Evolutionary conservation across 2,113 vertebrate genomes (phyloP).

Genomic region (Dendrocopos noguchii): DNA sequence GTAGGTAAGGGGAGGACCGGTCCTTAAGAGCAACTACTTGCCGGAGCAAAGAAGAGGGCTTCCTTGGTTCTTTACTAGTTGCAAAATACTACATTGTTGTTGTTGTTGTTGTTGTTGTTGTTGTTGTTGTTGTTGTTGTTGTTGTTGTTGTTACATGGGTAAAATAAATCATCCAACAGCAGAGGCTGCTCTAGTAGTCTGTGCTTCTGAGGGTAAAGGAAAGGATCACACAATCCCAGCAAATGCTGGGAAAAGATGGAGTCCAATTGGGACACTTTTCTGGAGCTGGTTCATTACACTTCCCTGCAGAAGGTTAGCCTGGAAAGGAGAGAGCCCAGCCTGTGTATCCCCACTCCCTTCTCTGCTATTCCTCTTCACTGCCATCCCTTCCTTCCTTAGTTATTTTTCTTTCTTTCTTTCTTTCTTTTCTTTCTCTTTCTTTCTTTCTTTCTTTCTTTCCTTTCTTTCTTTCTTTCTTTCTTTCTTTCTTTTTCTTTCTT

Average conservation of each 20-base stretch:
- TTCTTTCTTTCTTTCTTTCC: too few relatives aligned
- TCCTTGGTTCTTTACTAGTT: background rate
- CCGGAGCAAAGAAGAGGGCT: background rate
- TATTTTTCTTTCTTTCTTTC: conserved; percentile 13
- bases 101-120: too few relatives aligned
- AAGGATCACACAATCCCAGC: conserved; percentile 9
- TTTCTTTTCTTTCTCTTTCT: too few relatives aligned
- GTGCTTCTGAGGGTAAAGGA: conserved; percentile 11
- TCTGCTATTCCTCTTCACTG: background rate
- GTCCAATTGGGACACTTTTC: background rate
- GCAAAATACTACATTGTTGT: background rate
- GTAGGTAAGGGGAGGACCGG: too few relatives aligned
- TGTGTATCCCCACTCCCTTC: background rate
- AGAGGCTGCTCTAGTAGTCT: conserved; percentile 9
- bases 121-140: too few relatives aligned
- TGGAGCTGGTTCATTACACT: background rate
- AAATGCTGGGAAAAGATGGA: conserved; percentile 13
- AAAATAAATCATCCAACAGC: conserved; percentile 16
- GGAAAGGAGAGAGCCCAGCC: background rate
- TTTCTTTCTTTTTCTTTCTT: too few relatives aligned
- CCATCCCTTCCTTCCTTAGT: background rate
- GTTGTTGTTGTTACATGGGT: background rate
- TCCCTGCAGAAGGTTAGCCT: background rate
- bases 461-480: too few relatives aligned
- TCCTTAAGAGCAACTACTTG: background rate